Percentiles rank a stretch among this genome's conserved stretches.
phyloP scores from a whole-genome alignment of 2,113 vertebrate species.

The Petrocephalus microphthalmus region DNA sequence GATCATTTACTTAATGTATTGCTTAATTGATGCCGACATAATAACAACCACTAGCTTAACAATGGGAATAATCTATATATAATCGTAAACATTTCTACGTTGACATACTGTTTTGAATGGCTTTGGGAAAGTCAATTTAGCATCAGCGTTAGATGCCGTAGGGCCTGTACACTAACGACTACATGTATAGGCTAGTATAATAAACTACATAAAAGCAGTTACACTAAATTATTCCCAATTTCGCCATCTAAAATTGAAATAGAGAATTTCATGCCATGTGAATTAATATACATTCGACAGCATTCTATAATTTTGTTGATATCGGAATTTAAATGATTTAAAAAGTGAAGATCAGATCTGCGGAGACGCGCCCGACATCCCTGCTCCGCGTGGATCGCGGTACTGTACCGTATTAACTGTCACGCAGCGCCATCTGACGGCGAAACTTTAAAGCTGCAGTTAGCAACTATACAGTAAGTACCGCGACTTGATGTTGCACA shows the following conservation, averaged over 20 bases:
- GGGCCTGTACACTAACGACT: neutral
- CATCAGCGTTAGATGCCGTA: neutral
- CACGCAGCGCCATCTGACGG: conserved; percentile 44
- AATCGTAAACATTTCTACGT: neutral
- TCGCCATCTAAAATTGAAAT: neutral
- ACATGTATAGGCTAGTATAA: neutral
- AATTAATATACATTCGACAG: neutral
- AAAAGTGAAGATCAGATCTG: neutral
- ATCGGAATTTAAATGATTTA: neutral
- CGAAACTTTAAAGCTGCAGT: conserved; percentile 19
- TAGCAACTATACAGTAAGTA: neutral
- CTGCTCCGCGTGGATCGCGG: neutral
- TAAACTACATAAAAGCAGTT: neutral
- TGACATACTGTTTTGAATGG: neutral
- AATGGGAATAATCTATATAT: neutral
- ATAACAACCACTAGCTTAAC: neutral
- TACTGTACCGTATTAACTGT: conserved; percentile 30
- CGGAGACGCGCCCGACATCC: neutral
- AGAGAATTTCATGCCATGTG: neutral
- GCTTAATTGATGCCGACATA: too few relatives aligned
- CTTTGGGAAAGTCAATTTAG: neutral
- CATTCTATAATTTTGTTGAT: neutral
- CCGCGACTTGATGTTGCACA: neutral
- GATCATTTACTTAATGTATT: too few relatives aligned
- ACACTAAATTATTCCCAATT: neutral